Percentiles rank a stretch among this genome's conserved stretches.
phyloP scores from a whole-genome alignment of 2,888 invertebrate species.

The Folsomia candida region DNA sequence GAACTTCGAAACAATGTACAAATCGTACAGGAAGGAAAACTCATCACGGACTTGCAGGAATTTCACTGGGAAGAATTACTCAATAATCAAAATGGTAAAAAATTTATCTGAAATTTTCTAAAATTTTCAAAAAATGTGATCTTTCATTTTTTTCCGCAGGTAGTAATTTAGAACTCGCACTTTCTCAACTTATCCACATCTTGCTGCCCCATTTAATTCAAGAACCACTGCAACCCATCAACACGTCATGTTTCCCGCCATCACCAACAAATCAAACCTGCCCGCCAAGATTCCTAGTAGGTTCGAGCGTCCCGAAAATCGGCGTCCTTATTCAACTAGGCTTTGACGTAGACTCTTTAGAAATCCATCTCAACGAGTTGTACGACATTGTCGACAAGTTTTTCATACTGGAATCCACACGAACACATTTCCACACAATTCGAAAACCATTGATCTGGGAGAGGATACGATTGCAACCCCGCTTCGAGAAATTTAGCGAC shows the following conservation, averaged over 20 bases:
- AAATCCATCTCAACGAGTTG: conserved; percentile 34
- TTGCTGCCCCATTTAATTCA: neutral
- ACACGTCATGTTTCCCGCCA: neutral
- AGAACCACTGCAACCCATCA: neutral
- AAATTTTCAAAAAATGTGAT: too few species aligned
- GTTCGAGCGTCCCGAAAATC: conserved; percentile 12
- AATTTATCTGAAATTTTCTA: too few species aligned
- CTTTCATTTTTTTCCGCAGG: too few species aligned
- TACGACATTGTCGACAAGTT: conserved; percentile 34
- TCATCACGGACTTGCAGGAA: too few species aligned
- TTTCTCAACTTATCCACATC: neutral
- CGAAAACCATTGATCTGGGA: conserved; percentile 41
- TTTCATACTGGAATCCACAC: conserved; percentile 26
- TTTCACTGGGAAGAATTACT: too few species aligned
- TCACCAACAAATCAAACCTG: neutral
- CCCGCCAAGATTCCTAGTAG: neutral
- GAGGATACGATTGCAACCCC: conserved; percentile 7
- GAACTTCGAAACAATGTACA: too few species aligned
- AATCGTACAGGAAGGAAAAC: too few species aligned
- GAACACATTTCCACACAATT: neutral
- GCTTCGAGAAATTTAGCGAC: conserved; percentile 20
- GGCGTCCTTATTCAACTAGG: conserved; percentile 28
- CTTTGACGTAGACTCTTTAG: conserved; percentile 33
- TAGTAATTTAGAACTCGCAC: too few species aligned
- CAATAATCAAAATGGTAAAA: too few species aligned